Base-by-base conservation (phyloP, 2,797 vertebrate genomes). In the Sebastiscus tertius region DNA sequence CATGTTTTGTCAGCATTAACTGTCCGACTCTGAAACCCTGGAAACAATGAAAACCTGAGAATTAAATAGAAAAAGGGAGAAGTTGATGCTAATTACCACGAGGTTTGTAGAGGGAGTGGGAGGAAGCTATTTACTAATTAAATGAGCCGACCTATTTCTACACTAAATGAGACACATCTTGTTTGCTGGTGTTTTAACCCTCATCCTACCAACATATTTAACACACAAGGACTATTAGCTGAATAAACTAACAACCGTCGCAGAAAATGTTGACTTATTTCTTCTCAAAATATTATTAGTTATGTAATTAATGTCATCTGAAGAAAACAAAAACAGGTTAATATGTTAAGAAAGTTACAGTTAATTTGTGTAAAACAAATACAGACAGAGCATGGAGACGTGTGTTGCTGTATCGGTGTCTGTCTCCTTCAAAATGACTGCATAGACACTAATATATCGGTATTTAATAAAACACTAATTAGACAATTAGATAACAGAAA, bases 101-200 rank as follows among this genome's bases (percentile, higher is more conserved):
- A 29, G 16, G 68, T 83, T 69, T 77, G 46, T 11, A 58, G 62
- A 74, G 46, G 14, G 34, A 85, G 60, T 64, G 70, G 60, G 75
- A 61, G 84, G 34, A 64, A 61, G 70, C 62, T 69, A 10, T 75
- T 68, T 49, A 29, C 34, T 88, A 71, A 86, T 85, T 73, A 73
- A 42, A 71, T 55, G 61, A 86, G 29, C 58, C 55, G 68, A 83
- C 31, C 20, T 68, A n/a, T 77, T 77, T 82, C 52, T 62, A 9
- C 24, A 34, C 60, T 16, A 73, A 71, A 74, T 78, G 1, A 77
- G 81, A 80, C 72, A 69, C 81, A 81, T 60, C 61, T 82, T 79
- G 83, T 86, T 76, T 70, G 33, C 14, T 63, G 0, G n/a, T 73
- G 54, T 82, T 84, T 83, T 33, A 39, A 42, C 34, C 22, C 7